phyloP scores from a whole-genome alignment of 1,140 invertebrate species.

The Notospermus geniculatus region DNA sequence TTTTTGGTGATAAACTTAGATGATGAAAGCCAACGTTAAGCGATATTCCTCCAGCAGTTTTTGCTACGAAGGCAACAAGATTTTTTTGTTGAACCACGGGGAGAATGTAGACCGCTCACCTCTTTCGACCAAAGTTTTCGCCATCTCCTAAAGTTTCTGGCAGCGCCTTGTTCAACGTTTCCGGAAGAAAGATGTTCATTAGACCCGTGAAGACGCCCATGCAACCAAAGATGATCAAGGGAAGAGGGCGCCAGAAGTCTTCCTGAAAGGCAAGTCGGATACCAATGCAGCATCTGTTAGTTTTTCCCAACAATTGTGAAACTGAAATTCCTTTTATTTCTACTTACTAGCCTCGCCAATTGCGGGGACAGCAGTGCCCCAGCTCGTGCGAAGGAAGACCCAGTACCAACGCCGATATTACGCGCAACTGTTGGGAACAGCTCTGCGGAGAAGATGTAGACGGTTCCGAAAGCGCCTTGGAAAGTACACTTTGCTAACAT shows the following conservation, averaged over 20 bases:
- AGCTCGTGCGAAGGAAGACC: constrained; percentile 74
- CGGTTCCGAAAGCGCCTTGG: constrained; percentile 60
- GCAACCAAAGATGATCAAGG: constrained; percentile 63
- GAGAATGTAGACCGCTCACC: too few species aligned
- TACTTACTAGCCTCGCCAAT: constrained; percentile 35
- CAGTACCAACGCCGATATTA: constrained; percentile 76
- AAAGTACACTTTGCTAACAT: constrained; percentile 67
- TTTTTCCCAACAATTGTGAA: too few species aligned
- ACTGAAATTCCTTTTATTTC: too few species aligned
- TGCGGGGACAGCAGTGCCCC: constrained; percentile 73
- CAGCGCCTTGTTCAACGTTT: constrained; percentile 60
- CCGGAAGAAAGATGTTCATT: constrained; percentile 58
- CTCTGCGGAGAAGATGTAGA: constrained; percentile 81
- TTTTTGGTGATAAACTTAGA: too few species aligned
- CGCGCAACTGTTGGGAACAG: constrained; percentile 82
- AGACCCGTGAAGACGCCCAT: constrained; percentile 59
- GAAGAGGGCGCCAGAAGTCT: constrained; percentile 68
- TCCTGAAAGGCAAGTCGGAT: constrained; percentile 62
- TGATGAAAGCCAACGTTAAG: too few species aligned
- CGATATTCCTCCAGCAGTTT: too few species aligned
- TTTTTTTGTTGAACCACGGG: too few species aligned
- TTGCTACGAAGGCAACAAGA: too few species aligned
- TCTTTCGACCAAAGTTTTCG: constrained; percentile 28
- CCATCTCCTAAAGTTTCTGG: constrained; percentile 61
- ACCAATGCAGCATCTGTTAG: too few species aligned